These are phyloP conservation scores for Rafetus swinhoei DNA, from an alignment of 2,113 vertebrate species.

Conservation along the genomic window DNA sequence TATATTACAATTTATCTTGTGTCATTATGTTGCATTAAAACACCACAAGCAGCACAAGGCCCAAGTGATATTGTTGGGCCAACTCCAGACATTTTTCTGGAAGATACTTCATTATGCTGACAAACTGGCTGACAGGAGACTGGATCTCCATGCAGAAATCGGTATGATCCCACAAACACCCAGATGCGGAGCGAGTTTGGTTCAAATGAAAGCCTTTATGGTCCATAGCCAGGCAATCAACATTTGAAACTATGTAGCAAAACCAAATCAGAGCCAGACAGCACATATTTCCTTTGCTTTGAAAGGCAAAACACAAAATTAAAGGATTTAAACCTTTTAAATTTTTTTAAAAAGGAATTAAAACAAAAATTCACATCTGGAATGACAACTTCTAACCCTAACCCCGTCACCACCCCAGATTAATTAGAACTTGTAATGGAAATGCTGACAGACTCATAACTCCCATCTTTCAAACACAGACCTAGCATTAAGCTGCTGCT, in stretches of 20 bases:
- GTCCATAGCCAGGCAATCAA: conserved; percentile 48
- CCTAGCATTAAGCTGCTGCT: conserved; percentile 42
- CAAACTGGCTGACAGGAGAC: neutral
- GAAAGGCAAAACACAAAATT: conserved; percentile 67
- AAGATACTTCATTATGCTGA: neutral
- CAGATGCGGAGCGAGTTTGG: fast-evolving
- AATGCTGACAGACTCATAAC: conserved; percentile 66
- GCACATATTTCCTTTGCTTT: conserved; percentile 69
- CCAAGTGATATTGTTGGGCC: fast-evolving
- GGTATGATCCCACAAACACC: neutral
- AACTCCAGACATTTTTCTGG: neutral
- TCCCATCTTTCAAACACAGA: conserved; percentile 60
- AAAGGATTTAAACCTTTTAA: conserved; percentile 38
- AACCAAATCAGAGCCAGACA: conserved; percentile 62
- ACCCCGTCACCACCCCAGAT: conserved; percentile 27
- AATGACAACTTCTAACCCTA: conserved; percentile 68
- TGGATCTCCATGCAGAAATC: neutral
- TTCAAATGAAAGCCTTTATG: neutral
- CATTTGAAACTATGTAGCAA: conserved; percentile 56
- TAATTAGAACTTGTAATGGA: conserved; percentile 72
- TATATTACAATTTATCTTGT: fast-evolving
- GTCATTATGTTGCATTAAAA: fast-evolving
- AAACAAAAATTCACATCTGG: conserved; percentile 77
- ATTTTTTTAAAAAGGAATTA: conserved; percentile 49
- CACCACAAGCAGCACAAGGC: fast-evolving